Base-by-base conservation (phyloP, 2,113 vertebrate species). In the Fregetta grallaria region DNA sequence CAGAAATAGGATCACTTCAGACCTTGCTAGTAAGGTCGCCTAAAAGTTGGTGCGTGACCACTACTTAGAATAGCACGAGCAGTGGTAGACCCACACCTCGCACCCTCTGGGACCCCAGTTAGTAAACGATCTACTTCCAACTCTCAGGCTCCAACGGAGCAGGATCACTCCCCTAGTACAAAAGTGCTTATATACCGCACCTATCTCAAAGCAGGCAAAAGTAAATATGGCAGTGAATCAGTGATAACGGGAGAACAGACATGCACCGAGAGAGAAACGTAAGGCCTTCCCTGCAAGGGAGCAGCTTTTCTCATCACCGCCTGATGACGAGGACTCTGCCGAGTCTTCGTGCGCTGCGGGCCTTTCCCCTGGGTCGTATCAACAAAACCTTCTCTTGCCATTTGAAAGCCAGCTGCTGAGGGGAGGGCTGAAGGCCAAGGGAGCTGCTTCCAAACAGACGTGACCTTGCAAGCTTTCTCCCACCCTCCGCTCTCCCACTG, bases 391-490 rank as follows among this genome's bases (percentile, higher is more conserved):
- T 26, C 80, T 72, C 88, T 32, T 53, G 72, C 50, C 65, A 32
- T 77, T 68, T 59, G 49, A 73, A 84, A 65, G 38, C 27, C 89
- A 92, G 73, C 40, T 90, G 77, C 65, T 34, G 16, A 49, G 32
- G 58, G 44, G 20, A 55, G 4, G 45, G 73, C 44, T 76, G 77
- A 61, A 47, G 63, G 68, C 81, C 74, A 62, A 15, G 7, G 42
- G 49, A 80, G 67, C 67, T 29, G 70, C 74, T 81, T 85, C 86
- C 90, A 75, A 90, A 29, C 45, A 53, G 58, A 88, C 74, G 25
- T 68, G 90, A 92, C 90, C 86, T 53, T 21, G 34, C 68, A 84
- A 92, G 73, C 63, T 76, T 73, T 90, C 90, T 80, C 73, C 88
- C 80, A 92, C 71, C 79, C 59, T 85, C 55, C 1, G 0, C 23